Conservation (phyloP, 2,888 invertebrate genomes). For the Loripinus fragilis region DNA sequence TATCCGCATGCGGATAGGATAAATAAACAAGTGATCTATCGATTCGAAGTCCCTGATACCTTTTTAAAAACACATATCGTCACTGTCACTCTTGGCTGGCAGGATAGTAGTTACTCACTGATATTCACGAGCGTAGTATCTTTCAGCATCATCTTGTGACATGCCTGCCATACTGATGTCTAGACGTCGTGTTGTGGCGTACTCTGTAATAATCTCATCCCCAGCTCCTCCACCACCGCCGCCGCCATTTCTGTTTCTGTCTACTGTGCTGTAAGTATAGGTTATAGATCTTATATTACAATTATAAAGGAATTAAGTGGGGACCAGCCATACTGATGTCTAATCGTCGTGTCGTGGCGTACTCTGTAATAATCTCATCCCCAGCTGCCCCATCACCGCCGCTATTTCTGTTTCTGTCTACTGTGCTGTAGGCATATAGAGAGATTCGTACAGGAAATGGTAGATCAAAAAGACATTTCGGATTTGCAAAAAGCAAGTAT, state of each 20-base stretch:
- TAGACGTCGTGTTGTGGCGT: constrained; percentile 65
- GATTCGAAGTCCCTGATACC: too few relatives aligned
- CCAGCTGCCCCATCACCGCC: constrained; percentile 32
- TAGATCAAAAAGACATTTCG: too few relatives aligned
- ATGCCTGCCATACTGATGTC: constrained; percentile 59
- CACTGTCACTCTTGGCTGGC: too few relatives aligned
- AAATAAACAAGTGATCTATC: too few relatives aligned
- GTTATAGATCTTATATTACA: too few relatives aligned
- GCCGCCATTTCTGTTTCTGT: constrained; percentile 36
- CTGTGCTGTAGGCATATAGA: too few relatives aligned
- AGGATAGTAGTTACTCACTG: constrained; percentile 64
- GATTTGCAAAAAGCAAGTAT: too few relatives aligned
- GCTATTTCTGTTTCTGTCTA: constrained; percentile 36
- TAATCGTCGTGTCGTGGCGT: constrained; percentile 64
- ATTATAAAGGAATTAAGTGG: too few relatives aligned
- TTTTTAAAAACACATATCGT: too few relatives aligned
- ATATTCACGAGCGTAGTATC: constrained; percentile 60
- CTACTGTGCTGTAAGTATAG: constrained; percentile 53
- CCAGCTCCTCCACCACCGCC: constrained; percentile 31
- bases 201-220: constrained; percentile 62
- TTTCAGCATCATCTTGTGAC: constrained; percentile 60
- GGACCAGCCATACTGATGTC: constrained; percentile 59
- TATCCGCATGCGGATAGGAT: too few relatives aligned
- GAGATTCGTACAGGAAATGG: too few relatives aligned
- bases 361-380: constrained; percentile 62